Base-by-base conservation (phyloP, 35 echinoderm and acorn worm genomes). In the Strongylocentrotus purpuratus region DNA sequence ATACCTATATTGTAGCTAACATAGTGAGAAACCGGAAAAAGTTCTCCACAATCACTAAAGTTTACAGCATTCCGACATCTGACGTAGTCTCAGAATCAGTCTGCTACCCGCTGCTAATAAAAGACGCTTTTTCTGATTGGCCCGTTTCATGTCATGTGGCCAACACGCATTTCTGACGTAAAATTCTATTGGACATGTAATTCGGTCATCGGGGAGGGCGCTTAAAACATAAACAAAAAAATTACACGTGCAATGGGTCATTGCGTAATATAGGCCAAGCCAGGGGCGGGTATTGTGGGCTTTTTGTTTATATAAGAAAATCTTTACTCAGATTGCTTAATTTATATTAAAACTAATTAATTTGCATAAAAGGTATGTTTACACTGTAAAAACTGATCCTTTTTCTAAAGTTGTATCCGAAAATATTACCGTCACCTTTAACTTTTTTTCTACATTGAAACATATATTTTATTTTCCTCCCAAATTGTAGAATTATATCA, bases 141-240 rank as follows among this genome's bases (percentile, higher is more conserved):
- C 48, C 47, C 14, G 46, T 47, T 95, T 46, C 48, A 28, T 31
- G 33, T 96, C 61, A 86, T 96, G 95, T 93, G 89, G 95, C 89
- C 71, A 31, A 31, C 9, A 32, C 32, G 61, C 65, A 93, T 96
- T 94, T 93, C 95, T 96, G 95, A 96, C 95, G 95, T 96, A 65
- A 96, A 93, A 88, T 96, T 94, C 95, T 70, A 96, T 96, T 96
- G 95, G 95, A 96, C 92, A 93, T 85, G 45, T 93, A 94, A 94
- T 33, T 47, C 61, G 60, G 35, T 78, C 31, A 96, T 86, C 61
- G 92, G 31, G 71, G 95, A 92, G 91, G 95, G 95, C 95, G 95
- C 61, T 65, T 70, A 48, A 78, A 86, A 96, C 71, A 90, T 94
- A 94, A 96, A 96, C 89, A 47, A 50, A 58, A 58, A 50, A n/a